Evolutionary conservation across 64 coral and sea anemone genomes (phyloP).

Genomic region (Orbicella faveolata): DNA sequence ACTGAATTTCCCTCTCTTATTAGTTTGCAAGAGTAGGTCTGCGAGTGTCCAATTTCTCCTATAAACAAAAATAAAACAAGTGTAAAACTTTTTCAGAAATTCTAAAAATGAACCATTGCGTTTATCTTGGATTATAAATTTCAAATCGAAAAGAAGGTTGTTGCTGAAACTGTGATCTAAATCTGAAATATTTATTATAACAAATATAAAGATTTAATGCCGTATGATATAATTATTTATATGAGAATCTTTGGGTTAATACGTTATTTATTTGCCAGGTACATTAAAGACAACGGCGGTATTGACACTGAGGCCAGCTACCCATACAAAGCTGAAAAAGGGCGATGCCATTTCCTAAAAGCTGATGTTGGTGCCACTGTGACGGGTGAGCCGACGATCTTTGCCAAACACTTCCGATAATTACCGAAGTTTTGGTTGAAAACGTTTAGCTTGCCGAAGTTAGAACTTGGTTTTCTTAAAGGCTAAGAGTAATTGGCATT

Average conservation of each 20-base stretch:
- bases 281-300: slow-evolving; percentile 82
- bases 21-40: too few relatives aligned
- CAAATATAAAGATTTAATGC: neutral
- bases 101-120: too few relatives aligned
- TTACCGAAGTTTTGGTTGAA: neutral
- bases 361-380: neutral
- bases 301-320: slow-evolving; percentile 78
- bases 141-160: neutral
- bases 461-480: neutral
- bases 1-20: too few relatives aligned
- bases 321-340: too few relatives aligned
- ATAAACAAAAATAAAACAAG: too few relatives aligned
- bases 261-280: slow-evolving; percentile 32
- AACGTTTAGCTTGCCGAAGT: neutral
- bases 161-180: neutral
- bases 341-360: too few relatives aligned
- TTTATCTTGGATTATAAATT: neutral
- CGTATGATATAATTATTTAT: too few relatives aligned
- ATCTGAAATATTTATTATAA: neutral
- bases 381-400: neutral
- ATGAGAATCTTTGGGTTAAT: neutral
- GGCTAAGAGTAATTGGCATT: too few relatives aligned
- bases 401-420: neutral
- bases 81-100: too few relatives aligned
- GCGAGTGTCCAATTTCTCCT: too few relatives aligned